Conservation (phyloP, 2,797 vertebrate species). For the Urocyon cinereoargenteus region DNA sequence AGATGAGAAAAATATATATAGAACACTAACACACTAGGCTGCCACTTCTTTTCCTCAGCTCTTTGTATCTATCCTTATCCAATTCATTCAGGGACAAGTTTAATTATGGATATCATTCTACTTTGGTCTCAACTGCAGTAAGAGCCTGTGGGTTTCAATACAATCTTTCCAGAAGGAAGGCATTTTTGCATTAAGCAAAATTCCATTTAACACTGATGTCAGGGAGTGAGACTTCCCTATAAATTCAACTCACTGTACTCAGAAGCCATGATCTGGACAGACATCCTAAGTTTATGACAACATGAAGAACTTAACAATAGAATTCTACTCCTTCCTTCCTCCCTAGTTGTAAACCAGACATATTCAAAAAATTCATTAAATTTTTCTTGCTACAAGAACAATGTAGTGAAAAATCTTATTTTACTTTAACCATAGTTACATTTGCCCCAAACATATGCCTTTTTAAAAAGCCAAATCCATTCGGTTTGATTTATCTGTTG, state of each 20-base stretch:
- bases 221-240: not conserved
- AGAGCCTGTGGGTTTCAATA: not conserved
- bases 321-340: not conserved
- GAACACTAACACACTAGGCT: not conserved
- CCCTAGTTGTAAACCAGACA: not conserved
- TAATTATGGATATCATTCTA: not conserved
- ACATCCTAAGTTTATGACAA: not conserved
- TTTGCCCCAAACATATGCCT: not conserved
- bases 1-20: not conserved
- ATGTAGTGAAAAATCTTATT: constrained; percentile 1
- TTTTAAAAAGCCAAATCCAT: not conserved
- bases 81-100: not conserved
- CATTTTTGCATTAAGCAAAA: not conserved
- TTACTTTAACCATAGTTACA: not conserved
- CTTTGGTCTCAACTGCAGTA: not conserved
- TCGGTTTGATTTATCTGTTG: not conserved
- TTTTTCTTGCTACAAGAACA: not conserved
- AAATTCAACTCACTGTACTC: not conserved
- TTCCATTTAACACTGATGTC: not conserved
- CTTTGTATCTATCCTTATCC: not conserved
- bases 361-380: constrained; percentile 15
- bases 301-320: not conserved
- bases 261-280: not conserved
- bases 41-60: not conserved
- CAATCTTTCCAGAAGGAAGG: not conserved